These are phyloP conservation scores for Syngnathus floridae DNA, from an alignment of 2,113 vertebrate genomes.

Conservation along the genomic window DNA sequence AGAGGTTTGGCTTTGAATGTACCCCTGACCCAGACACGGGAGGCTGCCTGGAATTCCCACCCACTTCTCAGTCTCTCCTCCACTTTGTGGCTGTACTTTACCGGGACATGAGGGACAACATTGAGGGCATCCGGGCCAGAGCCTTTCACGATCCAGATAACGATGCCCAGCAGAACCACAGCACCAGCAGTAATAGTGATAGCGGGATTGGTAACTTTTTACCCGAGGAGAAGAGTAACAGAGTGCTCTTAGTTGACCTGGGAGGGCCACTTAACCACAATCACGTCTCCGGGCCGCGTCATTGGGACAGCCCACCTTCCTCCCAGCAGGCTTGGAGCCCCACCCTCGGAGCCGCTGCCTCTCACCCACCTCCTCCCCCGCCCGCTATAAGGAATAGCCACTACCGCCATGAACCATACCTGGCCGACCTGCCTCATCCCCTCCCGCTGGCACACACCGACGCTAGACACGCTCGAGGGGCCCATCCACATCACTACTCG, in stretches of 20 bases:
- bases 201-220: constrained; percentile 93
- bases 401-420: constrained; percentile 75
- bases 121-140: constrained; percentile 87
- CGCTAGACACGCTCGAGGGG: constrained; percentile 71
- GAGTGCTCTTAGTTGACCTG: constrained; percentile 88
- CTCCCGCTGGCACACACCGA: constrained; percentile 76
- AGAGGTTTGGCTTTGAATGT: constrained; percentile 86
- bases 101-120: constrained; percentile 92
- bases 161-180: constrained; percentile 88
- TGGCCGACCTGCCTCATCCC: constrained; percentile 69
- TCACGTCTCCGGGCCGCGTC: constrained; percentile 69
- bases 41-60: constrained; percentile 92
- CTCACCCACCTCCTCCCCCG: constrained; percentile 56
- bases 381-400: constrained; percentile 77
- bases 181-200: constrained; percentile 95
- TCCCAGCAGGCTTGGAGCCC: constrained; percentile 67
- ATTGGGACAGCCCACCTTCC: constrained; percentile 74
- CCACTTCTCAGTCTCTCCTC: constrained; percentile 86
- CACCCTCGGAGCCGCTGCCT: constrained; percentile 56
- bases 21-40: constrained; percentile 91
- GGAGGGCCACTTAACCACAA: constrained; percentile 71
- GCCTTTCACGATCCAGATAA: constrained; percentile 87
- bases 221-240: constrained; percentile 85
- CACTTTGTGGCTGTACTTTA: constrained; percentile 95
- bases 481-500: constrained; percentile 69